Base-by-base conservation (phyloP, 2,113 vertebrate genomes). In the Pelobates fuscus region DNA sequence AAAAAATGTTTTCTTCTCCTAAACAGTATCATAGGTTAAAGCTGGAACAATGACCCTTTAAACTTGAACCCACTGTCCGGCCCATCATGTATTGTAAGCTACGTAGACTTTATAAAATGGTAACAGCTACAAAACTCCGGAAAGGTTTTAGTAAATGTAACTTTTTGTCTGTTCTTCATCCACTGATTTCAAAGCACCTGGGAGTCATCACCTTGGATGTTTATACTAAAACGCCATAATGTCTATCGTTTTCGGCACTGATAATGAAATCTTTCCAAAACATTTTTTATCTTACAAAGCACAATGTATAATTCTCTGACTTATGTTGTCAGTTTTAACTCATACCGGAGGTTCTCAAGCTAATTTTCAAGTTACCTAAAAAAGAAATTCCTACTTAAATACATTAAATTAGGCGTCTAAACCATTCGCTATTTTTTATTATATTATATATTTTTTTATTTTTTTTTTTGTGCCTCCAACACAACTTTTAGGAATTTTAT, bases 11-110 rank as follows among this genome's bases (percentile, higher is more conserved):
- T 57, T 68, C 64, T 77, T 60, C 57, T 61, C 57, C 41, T 52
- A 60, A 77, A 68, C 55, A 60, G 68, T 68, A 60, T 29, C 65
- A 68, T 52, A 68, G 73, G 65, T 77, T 63, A 77, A 26, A 32
- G 18, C 64, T 77, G 55, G 68, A 77, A 77, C 73, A 68, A 68
- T 61, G 63, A 59, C 65, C 52, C n/a, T 59, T 75, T 43, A 8
- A 41, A 32, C 68, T 70, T 43, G 57, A 44, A 58, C 41, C 21
- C 52, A 21, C 5, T 24, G 64, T 54, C 37, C 27, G 60, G 44
- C 26, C 25, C 41, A 25, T 68, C 29, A 67, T 25, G 20, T 15
- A 26, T 74, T 55, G 71, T 44, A n/a, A 60, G 32, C 37, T 25
- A 18, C 59, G 66, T 59, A 46, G 64, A 75, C 54, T 46, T 25